Evolutionary conservation across 30 jellyfish, hydroid and myxozoan genomes (phyloP).

Genomic region (Aurelia coerulea): DNA sequence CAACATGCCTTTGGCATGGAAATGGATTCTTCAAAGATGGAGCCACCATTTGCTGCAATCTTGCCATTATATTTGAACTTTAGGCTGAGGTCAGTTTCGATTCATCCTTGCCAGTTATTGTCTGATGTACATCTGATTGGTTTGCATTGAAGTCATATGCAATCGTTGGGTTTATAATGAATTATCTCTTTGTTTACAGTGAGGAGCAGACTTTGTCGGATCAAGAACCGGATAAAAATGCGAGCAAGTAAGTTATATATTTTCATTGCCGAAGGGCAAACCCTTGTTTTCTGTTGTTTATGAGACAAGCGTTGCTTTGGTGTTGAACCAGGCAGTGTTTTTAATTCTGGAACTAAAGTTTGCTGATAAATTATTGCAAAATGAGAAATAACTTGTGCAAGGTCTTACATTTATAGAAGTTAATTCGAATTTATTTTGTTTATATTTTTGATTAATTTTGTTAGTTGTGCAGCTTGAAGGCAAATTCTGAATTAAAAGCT

Average conservation of each 20-base stretch:
- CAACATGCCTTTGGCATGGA: constrained; percentile 67
- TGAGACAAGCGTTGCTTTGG: too few relatives aligned
- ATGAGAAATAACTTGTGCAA: too few relatives aligned
- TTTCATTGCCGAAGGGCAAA: neutral
- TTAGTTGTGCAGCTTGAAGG: too few relatives aligned
- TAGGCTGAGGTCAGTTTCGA: constrained; percentile 53
- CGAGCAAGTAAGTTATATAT: constrained; percentile 52
- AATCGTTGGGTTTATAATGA: constrained; percentile 1
- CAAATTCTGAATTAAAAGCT: too few relatives aligned
- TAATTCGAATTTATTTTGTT: too few relatives aligned
- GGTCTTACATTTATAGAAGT: too few relatives aligned
- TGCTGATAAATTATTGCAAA: too few relatives aligned
- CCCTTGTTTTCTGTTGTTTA: neutral
- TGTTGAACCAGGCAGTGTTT: too few relatives aligned
- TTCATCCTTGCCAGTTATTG: neutral
- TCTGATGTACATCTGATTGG: constrained; percentile 6
- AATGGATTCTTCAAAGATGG: constrained; percentile 67
- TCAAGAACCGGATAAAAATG: constrained; percentile 56
- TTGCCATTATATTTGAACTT: constrained; percentile 62
- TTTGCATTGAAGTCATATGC: neutral
- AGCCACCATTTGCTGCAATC: constrained; percentile 73
- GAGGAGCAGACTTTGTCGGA: constrained; percentile 76
- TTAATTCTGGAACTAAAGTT: too few relatives aligned
- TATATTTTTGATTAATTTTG: too few relatives aligned
- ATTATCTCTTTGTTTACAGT: constrained; percentile 38